Percentiles rank a stretch among this genome's conserved stretches.
Conservation (phyloP, 2,797 vertebrate genomes). For the Sphenopsis melanotis region DNA sequence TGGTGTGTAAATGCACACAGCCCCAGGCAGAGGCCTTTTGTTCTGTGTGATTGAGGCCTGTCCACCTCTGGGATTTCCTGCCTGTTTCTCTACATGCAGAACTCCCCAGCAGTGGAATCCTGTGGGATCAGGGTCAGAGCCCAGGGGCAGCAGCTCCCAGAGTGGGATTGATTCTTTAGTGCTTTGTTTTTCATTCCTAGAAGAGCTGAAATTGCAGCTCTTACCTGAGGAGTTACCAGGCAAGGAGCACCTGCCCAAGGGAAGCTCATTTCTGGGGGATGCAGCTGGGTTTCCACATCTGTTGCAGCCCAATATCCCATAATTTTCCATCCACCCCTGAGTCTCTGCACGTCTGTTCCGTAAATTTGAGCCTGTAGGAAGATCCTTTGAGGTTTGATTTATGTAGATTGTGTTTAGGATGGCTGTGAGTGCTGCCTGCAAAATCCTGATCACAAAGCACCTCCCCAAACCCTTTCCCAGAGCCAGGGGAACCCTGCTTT, state of each 20-base stretch:
- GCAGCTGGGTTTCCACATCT: neutral
- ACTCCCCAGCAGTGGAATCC: neutral
- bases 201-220: neutral
- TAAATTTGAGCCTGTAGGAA: neutral
- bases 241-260: neutral
- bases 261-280: neutral
- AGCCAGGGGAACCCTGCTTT: neutral
- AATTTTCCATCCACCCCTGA: neutral
- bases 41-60: neutral
- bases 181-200: neutral
- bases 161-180: neutral
- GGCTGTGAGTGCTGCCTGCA: neutral
- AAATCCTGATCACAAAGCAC: neutral
- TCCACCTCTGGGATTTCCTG: neutral
- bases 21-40: neutral
- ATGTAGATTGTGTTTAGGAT: neutral
- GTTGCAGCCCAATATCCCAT: accelerated
- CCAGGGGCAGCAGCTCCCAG: neutral
- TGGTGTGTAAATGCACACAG: neutral
- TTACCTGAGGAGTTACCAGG: neutral
- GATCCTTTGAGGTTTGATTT: neutral
- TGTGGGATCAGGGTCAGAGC: neutral
- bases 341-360: accelerated
- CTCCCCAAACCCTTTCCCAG: neutral
- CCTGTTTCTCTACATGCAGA: neutral